phyloP scores from a whole-genome alignment of 2,888 invertebrate genomes.

The Petrolisthes cinctipes region DNA sequence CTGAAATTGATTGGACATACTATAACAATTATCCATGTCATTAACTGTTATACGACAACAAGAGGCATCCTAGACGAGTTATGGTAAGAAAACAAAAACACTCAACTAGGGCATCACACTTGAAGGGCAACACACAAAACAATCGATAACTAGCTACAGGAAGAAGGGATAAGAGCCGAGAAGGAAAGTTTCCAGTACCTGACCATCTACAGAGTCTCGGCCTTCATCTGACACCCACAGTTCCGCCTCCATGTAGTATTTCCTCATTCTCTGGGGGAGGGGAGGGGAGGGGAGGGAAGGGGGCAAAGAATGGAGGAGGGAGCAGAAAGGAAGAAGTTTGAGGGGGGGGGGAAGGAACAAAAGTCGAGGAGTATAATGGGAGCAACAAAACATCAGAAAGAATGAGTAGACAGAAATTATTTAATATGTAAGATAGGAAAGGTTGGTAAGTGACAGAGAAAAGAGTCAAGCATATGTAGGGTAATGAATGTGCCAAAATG shows the following conservation, averaged over 20 bases:
- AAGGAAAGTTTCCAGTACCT: constrained; percentile 40
- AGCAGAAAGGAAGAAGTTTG: background rate
- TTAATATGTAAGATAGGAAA: too few relatives aligned
- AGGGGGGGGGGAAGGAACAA: background rate
- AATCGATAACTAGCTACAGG: too few relatives aligned
- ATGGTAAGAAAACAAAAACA: too few relatives aligned
- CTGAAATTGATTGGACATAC: too few relatives aligned
- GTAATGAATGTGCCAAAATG: constrained; percentile 4
- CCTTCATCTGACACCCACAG: constrained; percentile 55
- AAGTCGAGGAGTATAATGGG: background rate
- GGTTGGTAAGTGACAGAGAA: background rate
- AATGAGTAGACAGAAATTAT: too few relatives aligned
- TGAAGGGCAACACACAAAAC: too few relatives aligned
- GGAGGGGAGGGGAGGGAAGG: background rate
- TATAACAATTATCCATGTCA: too few relatives aligned
- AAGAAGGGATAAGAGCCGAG: background rate
- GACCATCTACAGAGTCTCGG: constrained; percentile 55
- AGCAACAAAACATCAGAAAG: too few relatives aligned
- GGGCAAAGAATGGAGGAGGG: background rate
- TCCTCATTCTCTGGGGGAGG: constrained; percentile 60
- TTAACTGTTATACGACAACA: too few relatives aligned
- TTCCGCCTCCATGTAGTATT: constrained; percentile 60
- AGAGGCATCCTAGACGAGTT: too few relatives aligned
- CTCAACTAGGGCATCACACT: too few relatives aligned
- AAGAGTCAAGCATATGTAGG: background rate